These are phyloP conservation scores for Molossus alvarezi DNA, from an alignment of 2,797 vertebrate genomes.

Conservation along the genomic window DNA sequence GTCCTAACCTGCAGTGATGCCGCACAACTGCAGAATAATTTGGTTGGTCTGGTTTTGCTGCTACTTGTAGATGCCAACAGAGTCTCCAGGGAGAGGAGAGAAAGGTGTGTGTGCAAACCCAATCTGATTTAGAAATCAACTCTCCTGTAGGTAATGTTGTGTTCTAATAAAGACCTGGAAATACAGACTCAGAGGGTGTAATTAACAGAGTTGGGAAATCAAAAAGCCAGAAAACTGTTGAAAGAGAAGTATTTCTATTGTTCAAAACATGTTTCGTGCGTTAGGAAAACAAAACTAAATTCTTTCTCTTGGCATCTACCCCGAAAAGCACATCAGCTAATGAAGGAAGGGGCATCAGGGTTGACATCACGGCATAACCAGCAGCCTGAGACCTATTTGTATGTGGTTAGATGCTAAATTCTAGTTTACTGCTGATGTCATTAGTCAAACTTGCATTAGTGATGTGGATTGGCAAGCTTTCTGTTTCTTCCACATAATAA, in stretches of 20 bases:
- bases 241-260: conserved; percentile 85
- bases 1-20: conserved; percentile 79
- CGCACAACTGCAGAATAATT: conserved; percentile 74
- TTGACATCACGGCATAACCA: conserved; percentile 88
- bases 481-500: conserved; percentile 85
- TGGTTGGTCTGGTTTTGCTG: conserved; percentile 79
- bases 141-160: conserved; percentile 84
- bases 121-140: conserved; percentile 85
- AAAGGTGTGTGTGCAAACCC: conserved; percentile 81
- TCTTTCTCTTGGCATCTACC: conserved; percentile 81
- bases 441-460: conserved; percentile 84
- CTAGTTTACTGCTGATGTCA: conserved; percentile 87
- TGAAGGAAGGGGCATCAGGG: conserved; percentile 83
- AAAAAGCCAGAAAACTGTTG: conserved; percentile 84
- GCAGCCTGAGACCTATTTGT: conserved; percentile 85
- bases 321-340: conserved; percentile 84
- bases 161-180: conserved; percentile 86
- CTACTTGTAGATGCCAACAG: conserved; percentile 68
- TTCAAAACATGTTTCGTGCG: conserved; percentile 84
- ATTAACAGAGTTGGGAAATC: conserved; percentile 86
- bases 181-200: conserved; percentile 81
- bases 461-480: conserved; percentile 87
- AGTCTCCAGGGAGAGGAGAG: conserved; percentile 67
- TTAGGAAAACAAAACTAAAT: conserved; percentile 85
- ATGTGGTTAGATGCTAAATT: conserved; percentile 86